Percentiles rank a stretch among this genome's conserved stretches.
These are phyloP conservation scores for Hermatobates lingyangjiaoensis DNA, from an alignment of 1,140 invertebrate genomes.

Conservation along the genomic window DNA sequence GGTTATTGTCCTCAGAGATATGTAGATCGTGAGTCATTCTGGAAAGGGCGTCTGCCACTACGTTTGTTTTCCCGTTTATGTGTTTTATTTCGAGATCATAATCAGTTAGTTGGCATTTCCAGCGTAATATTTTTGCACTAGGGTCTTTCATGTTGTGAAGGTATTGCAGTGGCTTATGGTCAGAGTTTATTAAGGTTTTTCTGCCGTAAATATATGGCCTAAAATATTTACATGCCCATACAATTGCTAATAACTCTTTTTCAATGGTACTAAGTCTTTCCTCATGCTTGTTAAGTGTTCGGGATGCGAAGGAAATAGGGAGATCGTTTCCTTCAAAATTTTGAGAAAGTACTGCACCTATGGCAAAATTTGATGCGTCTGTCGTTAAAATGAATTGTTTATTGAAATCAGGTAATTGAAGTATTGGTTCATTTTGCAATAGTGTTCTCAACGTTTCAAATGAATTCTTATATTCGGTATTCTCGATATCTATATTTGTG, in stretches of 20 bases:
- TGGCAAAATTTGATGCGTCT: slow-evolving; percentile 22
- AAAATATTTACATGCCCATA: slow-evolving; percentile 28
- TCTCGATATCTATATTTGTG: slow-evolving; percentile 1
- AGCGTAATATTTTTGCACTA: slow-evolving; percentile 11
- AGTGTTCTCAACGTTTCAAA: background rate
- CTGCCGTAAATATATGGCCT: slow-evolving; percentile 24
- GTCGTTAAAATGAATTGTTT: slow-evolving; percentile 23
- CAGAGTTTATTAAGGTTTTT: slow-evolving; percentile 28
- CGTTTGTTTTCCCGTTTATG: slow-evolving; percentile 19
- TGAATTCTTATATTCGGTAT: background rate
- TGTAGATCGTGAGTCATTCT: background rate
- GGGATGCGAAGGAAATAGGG: slow-evolving; percentile 20
- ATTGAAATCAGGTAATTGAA: slow-evolving; percentile 15
- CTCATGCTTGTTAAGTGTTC: slow-evolving; percentile 20
- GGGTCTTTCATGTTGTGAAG: slow-evolving; percentile 24
- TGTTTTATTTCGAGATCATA: slow-evolving; percentile 13
- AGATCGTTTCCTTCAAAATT: slow-evolving; percentile 15
- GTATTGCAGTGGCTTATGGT: slow-evolving; percentile 28
- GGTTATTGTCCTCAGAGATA: too few species aligned
- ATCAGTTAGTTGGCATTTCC: slow-evolving; percentile 14
- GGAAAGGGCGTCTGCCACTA: slow-evolving; percentile 17
- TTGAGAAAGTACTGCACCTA: slow-evolving; percentile 23
- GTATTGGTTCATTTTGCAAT: background rate
- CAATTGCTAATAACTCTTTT: slow-evolving; percentile 31
- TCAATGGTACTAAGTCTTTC: slow-evolving; percentile 19